Evolutionary conservation across 2,113 vertebrate genomes (phyloP).

Genomic region (Tauraco erythrolophus): DNA sequence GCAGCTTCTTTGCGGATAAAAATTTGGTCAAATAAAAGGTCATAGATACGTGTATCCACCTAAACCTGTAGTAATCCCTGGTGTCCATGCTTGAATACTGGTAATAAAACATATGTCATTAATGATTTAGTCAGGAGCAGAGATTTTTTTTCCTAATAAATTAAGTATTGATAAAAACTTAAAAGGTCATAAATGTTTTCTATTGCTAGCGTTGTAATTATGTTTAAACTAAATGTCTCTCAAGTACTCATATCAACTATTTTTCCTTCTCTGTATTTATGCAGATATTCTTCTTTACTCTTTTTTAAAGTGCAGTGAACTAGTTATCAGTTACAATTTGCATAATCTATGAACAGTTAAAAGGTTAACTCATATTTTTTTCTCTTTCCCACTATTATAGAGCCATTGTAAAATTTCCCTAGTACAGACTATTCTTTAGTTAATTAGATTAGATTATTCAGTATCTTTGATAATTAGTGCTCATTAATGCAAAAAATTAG

Average conservation of each 20-base stretch:
- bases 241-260: background rate
- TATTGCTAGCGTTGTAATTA: background rate
- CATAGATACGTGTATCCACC: no score
- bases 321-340: background rate
- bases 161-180: background rate
- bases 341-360: background rate
- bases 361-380: background rate
- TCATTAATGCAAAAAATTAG: background rate
- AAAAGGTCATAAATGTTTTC: background rate
- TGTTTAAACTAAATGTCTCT: background rate
- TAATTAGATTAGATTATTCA: background rate
- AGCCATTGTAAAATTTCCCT: background rate
- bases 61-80: background rate
- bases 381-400: background rate
- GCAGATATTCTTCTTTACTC: background rate
- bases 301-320: background rate
- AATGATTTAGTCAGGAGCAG: background rate
- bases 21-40: background rate
- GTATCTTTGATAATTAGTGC: background rate
- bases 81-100: background rate
- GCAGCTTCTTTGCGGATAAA: background rate
- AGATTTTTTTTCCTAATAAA: background rate
- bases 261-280: background rate
- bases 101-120: background rate
- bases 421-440: background rate